phyloP scores from a whole-genome alignment of 2,888 invertebrate genomes.

The Elysia crispata region DNA sequence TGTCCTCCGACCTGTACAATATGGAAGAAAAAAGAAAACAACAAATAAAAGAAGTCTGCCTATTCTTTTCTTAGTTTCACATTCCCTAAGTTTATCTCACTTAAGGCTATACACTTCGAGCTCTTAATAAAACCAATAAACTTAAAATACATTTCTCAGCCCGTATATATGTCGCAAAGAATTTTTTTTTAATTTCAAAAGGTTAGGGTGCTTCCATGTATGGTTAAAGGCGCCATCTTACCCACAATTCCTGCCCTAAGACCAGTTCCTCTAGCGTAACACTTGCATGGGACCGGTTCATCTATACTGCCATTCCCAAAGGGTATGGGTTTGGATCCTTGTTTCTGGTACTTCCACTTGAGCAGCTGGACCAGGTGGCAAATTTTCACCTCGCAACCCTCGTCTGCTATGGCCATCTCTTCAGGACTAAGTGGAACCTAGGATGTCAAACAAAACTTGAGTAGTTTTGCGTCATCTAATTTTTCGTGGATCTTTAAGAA shows the following conservation, averaged over 20 bases:
- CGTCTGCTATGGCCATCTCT: conserved; percentile 71
- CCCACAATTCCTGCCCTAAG: conserved; percentile 71
- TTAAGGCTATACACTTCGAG: too few species aligned
- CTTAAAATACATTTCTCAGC: too few species aligned
- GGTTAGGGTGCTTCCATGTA: too few species aligned
- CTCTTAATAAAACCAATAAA: too few species aligned
- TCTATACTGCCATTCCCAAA: background rate
- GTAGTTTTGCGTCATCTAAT: background rate
- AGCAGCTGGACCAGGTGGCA: conserved; percentile 70
- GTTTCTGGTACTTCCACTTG: conserved; percentile 62
- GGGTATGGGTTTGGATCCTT: conserved; percentile 35
- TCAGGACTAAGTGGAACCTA: conserved; percentile 56
- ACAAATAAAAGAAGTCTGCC: too few species aligned
- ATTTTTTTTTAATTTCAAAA: too few species aligned
- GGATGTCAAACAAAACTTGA: background rate
- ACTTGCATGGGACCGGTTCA: conserved; percentile 54
- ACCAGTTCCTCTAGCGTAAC: conserved; percentile 73
- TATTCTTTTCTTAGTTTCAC: too few species aligned
- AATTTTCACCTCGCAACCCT: conserved; percentile 67
- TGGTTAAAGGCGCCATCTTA: background rate
- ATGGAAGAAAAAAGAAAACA: too few species aligned
- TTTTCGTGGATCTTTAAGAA: too few species aligned
- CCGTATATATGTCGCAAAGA: too few species aligned
- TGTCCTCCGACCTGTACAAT: conserved; percentile 64
- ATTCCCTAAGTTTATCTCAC: too few species aligned